A percentile compares a stretch with the other conserved stretches of the same genome.
Conservation (phyloP, 1,140 invertebrate species). For the Ephestia elutella region DNA sequence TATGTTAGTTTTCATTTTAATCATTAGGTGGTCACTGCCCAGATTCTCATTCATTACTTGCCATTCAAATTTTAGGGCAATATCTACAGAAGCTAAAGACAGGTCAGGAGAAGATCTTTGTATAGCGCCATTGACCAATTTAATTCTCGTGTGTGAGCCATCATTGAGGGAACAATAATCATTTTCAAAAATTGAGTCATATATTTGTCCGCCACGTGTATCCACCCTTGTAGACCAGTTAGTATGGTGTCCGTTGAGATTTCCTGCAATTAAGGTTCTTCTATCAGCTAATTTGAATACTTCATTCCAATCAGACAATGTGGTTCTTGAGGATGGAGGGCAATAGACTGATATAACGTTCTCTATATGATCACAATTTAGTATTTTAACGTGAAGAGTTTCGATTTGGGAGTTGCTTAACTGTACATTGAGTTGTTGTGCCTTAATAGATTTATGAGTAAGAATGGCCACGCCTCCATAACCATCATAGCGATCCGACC, state of each 20-base stretch:
- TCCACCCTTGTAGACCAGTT: slow-evolving; percentile 20
- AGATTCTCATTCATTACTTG: slow-evolving; percentile 16
- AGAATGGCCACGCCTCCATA: slow-evolving; percentile 21
- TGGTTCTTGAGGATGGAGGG: slow-evolving; percentile 12
- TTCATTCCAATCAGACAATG: slow-evolving; percentile 16
- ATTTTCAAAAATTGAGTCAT: slow-evolving; percentile 12
- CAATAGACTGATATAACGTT: slow-evolving; percentile 18
- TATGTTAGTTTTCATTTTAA: slow-evolving; percentile 12
- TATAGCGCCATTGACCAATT: slow-evolving; percentile 13
- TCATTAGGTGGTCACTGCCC: slow-evolving; percentile 17
- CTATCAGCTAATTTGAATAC: slow-evolving; percentile 9
- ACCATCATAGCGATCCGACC: slow-evolving; percentile 7
- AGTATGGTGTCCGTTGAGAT: slow-evolving; percentile 22
- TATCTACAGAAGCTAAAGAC: slow-evolving; percentile 15
- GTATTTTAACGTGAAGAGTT: slow-evolving; percentile 9
- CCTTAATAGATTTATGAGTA: slow-evolving; percentile 19
- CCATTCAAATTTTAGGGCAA: slow-evolving; percentile 16
- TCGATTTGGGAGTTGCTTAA: slow-evolving; percentile 15
- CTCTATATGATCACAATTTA: slow-evolving; percentile 15
- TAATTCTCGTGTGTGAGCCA: slow-evolving; percentile 12
- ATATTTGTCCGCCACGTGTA: slow-evolving; percentile 13
- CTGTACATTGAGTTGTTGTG: not conserved
- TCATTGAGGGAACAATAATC: slow-evolving; percentile 14
- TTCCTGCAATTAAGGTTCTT: slow-evolving; percentile 15
- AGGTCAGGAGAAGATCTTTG: slow-evolving; percentile 19